Percentiles rank a stretch among this genome's conserved stretches.
phyloP scores from a whole-genome alignment of 2,797 vertebrate species.

The Poeciliopsis turneri region DNA sequence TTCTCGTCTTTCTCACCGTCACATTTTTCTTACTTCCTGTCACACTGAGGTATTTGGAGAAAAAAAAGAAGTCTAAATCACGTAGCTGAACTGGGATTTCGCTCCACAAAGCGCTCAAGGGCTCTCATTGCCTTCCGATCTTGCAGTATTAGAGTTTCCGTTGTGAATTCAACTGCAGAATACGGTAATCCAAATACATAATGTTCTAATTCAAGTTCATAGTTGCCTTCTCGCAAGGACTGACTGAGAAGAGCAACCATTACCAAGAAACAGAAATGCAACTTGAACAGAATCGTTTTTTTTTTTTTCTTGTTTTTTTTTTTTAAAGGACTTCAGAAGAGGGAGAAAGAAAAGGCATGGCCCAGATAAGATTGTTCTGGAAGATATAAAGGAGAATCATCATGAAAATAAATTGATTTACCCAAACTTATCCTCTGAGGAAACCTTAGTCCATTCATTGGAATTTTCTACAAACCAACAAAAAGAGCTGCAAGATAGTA shows the following conservation, averaged over 20 bases:
- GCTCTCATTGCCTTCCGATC: constrained; percentile 6
- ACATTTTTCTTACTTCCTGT: constrained; percentile 55
- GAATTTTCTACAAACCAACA: neutral
- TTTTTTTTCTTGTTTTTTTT: no score
- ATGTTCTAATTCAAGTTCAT: neutral
- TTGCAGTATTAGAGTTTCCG: neutral
- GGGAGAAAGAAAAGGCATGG: neutral
- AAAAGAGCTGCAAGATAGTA: neutral
- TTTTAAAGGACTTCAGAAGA: neutral
- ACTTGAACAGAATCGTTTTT: neutral
- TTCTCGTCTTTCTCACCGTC: constrained; percentile 30
- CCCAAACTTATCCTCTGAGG: neutral
- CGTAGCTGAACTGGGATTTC: constrained; percentile 33
- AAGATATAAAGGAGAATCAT: neutral
- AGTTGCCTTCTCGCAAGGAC: neutral
- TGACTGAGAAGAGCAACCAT: neutral
- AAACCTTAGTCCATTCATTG: neutral
- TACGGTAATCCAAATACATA: neutral
- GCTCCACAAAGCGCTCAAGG: constrained; percentile 23
- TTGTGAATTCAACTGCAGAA: constrained; percentile 16
- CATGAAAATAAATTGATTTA: neutral
- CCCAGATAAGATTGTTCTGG: neutral
- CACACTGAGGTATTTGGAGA: constrained; percentile 38
- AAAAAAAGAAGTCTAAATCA: constrained; percentile 27
- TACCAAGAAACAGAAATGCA: neutral